Evolutionary conservation across 2,888 invertebrate species (phyloP).

Genomic region (Aelia acuminata): DNA sequence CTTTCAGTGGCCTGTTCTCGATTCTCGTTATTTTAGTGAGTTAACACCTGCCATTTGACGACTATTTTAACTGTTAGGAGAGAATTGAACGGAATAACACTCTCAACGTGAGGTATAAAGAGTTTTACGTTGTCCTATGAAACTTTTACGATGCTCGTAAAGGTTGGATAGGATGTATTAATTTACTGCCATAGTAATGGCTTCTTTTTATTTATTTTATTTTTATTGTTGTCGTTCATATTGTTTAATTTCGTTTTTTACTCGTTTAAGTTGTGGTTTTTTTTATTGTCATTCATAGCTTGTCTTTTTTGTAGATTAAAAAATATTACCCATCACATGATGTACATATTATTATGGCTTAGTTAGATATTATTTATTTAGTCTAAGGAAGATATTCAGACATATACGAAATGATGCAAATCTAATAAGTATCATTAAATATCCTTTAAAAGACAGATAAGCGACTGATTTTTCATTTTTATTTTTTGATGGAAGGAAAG

Average conservation of each 20-base stretch:
- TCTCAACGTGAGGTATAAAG: slow-evolving; percentile 8
- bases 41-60: slow-evolving; percentile 22
- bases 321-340: too few relatives aligned
- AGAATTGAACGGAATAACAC: slow-evolving; percentile 30
- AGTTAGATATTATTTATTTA: too few relatives aligned
- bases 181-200: background rate
- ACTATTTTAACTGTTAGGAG: background rate
- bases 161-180: slow-evolving; percentile 21
- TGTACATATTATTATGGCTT: too few relatives aligned
- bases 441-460: too few relatives aligned
- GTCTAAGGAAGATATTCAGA: too few relatives aligned
- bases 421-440: too few relatives aligned
- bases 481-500: too few relatives aligned
- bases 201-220: slow-evolving; percentile 61
- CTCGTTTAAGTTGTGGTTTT: too few relatives aligned
- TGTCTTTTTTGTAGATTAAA: background rate
- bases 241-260: background rate
- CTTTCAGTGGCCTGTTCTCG: background rate
- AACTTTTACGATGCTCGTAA: slow-evolving; percentile 10
- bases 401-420: too few relatives aligned
- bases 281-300: background rate
- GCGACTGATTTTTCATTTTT: too few relatives aligned
- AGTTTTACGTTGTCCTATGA: slow-evolving; percentile 20
- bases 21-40: background rate
- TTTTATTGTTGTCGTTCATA: slow-evolving; percentile 45